phyloP scores from a whole-genome alignment of 2,888 invertebrate genomes.

The Tryphoninae sp. region DNA sequence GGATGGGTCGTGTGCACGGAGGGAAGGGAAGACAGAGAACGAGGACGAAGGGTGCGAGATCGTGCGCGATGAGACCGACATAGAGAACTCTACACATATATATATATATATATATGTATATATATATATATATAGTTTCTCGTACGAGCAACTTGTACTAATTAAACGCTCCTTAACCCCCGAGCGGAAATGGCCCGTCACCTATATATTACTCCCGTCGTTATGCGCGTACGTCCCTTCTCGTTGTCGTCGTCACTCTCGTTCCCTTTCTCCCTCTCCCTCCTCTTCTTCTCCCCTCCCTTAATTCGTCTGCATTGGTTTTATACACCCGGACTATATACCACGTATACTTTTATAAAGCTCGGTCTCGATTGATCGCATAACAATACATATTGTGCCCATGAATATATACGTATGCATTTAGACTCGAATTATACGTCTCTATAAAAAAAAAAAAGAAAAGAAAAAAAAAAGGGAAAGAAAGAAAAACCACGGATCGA shows the following conservation, averaged over 20 bases:
- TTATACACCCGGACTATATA: constrained; percentile 2
- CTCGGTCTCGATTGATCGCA: constrained; percentile 38
- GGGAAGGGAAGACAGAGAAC: constrained; percentile 40
- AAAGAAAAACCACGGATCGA: constrained; percentile 38
- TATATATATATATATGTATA: not conserved
- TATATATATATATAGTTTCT: constrained; percentile 3
- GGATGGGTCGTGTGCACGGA: constrained; percentile 24
- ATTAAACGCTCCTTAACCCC: constrained; percentile 77
- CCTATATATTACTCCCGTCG: constrained; percentile 61
- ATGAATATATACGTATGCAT: constrained; percentile 6
- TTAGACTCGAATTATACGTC: constrained; percentile 15
- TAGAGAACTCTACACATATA: constrained; percentile 22
- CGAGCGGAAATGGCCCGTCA: constrained; percentile 71
- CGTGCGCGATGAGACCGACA: constrained; percentile 59
- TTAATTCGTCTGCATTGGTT: constrained; percentile 37
- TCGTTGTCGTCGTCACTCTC: constrained; percentile 43
- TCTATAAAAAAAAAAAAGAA: not conserved
- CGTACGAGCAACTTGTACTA: constrained; percentile 69
- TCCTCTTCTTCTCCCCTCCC: not conserved
- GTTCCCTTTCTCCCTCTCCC: constrained; percentile 25
- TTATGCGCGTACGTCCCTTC: constrained; percentile 53
- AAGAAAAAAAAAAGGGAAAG: not conserved
- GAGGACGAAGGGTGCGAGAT: constrained; percentile 55
- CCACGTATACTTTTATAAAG: constrained; percentile 15
- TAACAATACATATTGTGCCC: constrained; percentile 28